Evolutionary conservation across 2,888 invertebrate species (phyloP).

Genomic region (Thecocarcelia acutangulata): DNA sequence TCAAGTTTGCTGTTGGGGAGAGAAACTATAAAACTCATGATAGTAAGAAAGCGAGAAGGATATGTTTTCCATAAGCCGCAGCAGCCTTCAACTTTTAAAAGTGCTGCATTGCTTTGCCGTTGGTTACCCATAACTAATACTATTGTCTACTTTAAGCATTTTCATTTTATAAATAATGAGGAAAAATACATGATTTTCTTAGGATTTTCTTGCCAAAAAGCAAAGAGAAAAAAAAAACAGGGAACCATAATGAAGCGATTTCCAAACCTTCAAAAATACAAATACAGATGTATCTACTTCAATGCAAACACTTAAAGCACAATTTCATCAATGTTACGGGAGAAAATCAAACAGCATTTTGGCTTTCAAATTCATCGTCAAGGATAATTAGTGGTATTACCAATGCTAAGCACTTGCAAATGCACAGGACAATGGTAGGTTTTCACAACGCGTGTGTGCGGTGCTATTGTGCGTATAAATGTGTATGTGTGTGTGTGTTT

Average conservation of each 20-base stretch:
- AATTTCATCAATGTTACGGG: constrained; percentile 38
- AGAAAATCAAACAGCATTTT: constrained; percentile 58
- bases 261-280: constrained; percentile 31
- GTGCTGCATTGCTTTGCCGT: constrained; percentile 27
- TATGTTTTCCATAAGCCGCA: no score
- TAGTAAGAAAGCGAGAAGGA: no score
- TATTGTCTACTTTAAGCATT: constrained; percentile 58
- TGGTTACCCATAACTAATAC: constrained; percentile 51
- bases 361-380: constrained; percentile 60
- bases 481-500: background rate
- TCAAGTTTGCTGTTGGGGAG: background rate
- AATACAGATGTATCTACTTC: constrained; percentile 35
- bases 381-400: constrained; percentile 78
- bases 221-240: constrained; percentile 1
- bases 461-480: background rate
- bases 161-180: constrained; percentile 54
- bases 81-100: background rate
- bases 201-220: constrained; percentile 46
- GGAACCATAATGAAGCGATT: constrained; percentile 54
- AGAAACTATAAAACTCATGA: no score
- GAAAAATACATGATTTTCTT: constrained; percentile 51
- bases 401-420: constrained; percentile 76
- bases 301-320: constrained; percentile 29
- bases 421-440: constrained; percentile 49
- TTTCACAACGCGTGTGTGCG: background rate